phyloP scores from a whole-genome alignment of 2,888 invertebrate genomes.

The Cryptocephalus primarius region DNA sequence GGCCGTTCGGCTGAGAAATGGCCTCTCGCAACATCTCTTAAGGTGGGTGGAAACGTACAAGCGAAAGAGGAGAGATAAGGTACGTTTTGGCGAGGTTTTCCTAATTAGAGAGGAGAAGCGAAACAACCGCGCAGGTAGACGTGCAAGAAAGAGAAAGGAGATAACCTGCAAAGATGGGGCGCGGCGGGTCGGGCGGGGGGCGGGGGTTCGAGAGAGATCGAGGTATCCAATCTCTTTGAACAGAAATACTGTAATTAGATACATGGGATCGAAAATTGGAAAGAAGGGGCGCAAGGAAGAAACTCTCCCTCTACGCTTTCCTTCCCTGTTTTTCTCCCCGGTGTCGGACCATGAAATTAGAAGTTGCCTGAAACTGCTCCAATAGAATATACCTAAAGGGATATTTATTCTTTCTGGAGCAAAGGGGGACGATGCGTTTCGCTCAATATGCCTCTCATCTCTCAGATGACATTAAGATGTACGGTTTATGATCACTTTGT shows the following conservation, averaged over 20 bases:
- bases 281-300: conserved; percentile 23
- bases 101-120: conserved; percentile 20
- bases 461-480: conserved; percentile 10
- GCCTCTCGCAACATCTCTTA: background rate
- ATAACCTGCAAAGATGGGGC: background rate
- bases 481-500: conserved; percentile 5
- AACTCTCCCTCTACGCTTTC: background rate
- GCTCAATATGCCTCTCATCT: conserved; percentile 14
- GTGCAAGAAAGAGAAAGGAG: conserved; percentile 10
- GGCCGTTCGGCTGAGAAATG: background rate
- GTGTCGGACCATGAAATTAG: conserved; percentile 36
- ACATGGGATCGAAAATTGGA: conserved; percentile 31
- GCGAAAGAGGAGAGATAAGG: conserved; percentile 2
- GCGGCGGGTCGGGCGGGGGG: conserved; percentile 3
- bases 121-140: conserved; percentile 14
- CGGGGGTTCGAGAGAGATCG: conserved; percentile 10
- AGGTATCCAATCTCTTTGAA: conserved; percentile 21
- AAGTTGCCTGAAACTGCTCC: conserved; percentile 26
- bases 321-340: conserved; percentile 14
- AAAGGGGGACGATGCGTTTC: conserved; percentile 14
- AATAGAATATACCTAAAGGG: conserved; percentile 27
- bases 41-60: conserved; percentile 2
- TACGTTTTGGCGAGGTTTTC: conserved; percentile 13
- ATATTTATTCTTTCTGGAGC: conserved; percentile 20
- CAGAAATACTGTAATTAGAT: conserved; percentile 35